These are phyloP conservation scores for Vulpes lagopus DNA, from an alignment of 2,113 vertebrate species.

Conservation along the genomic window DNA sequence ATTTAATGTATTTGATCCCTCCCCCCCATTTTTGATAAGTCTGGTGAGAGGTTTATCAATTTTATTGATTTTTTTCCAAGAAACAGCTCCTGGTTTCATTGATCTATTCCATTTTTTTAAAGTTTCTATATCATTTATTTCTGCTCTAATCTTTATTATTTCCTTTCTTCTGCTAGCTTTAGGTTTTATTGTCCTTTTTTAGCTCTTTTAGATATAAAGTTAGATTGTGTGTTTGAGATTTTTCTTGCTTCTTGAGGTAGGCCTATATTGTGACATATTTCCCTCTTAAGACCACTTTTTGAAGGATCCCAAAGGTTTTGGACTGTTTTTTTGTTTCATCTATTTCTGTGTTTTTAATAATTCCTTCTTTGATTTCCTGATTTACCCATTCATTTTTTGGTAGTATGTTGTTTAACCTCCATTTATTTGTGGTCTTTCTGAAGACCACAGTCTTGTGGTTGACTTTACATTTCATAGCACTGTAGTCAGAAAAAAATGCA, in stretches of 20 bases:
- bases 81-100: not conserved
- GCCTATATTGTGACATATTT: not conserved
- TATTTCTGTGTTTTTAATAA: not conserved
- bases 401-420: not conserved
- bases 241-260: not conserved
- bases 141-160: not conserved
- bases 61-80: not conserved
- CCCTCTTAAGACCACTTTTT: not conserved
- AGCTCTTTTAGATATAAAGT: not conserved
- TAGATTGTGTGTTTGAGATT: not conserved
- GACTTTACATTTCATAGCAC: not conserved
- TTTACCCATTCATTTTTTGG: not conserved
- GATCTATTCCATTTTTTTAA: not conserved
- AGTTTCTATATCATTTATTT: not conserved
- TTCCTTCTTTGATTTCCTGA: not conserved
- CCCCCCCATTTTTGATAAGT: not conserved
- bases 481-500: not conserved
- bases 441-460: not conserved
- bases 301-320: not conserved
- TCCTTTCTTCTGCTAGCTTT: not conserved
- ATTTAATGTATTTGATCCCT: not conserved
- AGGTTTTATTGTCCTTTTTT: not conserved
- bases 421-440: not conserved
- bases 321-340: not conserved
- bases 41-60: not conserved